Percentiles rank a stretch among this genome's conserved stretches.
phyloP scores from a whole-genome alignment of 2,888 invertebrate species.

The Rhagonycha lutea region DNA sequence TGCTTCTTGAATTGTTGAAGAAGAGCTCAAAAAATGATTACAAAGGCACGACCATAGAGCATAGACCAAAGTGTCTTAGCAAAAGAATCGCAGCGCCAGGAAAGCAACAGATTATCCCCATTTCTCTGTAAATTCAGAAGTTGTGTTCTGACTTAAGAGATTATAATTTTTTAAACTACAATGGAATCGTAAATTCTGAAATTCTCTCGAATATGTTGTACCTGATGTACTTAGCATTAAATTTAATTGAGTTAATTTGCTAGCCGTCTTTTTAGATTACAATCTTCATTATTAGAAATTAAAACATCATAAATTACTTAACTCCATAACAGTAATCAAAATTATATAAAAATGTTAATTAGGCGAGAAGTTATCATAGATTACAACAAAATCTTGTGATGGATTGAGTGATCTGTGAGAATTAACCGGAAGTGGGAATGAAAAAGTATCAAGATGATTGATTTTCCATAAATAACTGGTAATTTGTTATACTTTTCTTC shows the following conservation, averaged over 20 bases:
- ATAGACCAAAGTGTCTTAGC: background rate
- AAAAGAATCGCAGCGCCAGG: background rate
- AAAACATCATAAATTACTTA: slow-evolving; percentile 3
- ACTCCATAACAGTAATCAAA: background rate
- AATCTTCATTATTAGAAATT: background rate
- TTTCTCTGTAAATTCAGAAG: background rate
- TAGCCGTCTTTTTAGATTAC: background rate
- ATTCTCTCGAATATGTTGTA: background rate
- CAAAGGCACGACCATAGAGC: background rate
- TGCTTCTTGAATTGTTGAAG: slow-evolving; percentile 11
- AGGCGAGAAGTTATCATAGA: background rate
- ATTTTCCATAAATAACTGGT: slow-evolving; percentile 10
- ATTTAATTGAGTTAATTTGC: background rate
- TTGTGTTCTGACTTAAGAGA: background rate
- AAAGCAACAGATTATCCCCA: background rate
- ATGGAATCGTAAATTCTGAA: background rate
- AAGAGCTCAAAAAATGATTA: slow-evolving; percentile 6
- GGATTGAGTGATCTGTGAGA: background rate
- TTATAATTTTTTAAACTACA: background rate
- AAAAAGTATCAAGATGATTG: slow-evolving; percentile 8
- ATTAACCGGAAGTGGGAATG: background rate
- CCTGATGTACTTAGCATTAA: background rate
- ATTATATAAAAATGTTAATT: background rate
- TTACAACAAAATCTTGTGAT: background rate
- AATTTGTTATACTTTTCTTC: slow-evolving; percentile 16